Conservation (phyloP, 2,888 invertebrate genomes). For the Glyphotaelius pellucidus region DNA sequence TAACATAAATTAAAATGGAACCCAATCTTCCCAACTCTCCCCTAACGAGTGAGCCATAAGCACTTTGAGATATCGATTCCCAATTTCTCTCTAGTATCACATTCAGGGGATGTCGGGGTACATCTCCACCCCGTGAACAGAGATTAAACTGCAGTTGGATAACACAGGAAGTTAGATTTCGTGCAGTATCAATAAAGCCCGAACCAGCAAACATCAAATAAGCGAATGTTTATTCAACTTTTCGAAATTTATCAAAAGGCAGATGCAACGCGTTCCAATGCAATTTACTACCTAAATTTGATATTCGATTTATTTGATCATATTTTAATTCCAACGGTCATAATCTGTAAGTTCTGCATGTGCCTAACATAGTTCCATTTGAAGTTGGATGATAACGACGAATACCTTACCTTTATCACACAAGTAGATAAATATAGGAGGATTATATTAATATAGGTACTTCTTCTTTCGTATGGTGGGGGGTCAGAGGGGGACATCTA, state of each 20-base stretch:
- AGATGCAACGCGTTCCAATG: background rate
- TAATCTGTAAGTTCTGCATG: too few species aligned
- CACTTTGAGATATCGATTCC: background rate
- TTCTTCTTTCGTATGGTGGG: too few species aligned
- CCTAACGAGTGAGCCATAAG: background rate
- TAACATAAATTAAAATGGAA: background rate
- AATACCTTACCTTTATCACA: too few species aligned
- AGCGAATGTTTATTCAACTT: background rate
- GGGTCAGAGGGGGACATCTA: too few species aligned
- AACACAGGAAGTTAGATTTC: conserved; percentile 2
- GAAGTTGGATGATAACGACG: background rate
- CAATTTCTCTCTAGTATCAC: background rate
- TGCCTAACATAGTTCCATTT: background rate
- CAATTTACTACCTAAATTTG: background rate
- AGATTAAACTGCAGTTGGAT: background rate
- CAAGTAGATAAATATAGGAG: too few species aligned
- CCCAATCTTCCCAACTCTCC: background rate
- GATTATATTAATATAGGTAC: too few species aligned
- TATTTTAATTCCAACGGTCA: background rate
- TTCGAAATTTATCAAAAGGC: background rate
- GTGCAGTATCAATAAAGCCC: background rate
- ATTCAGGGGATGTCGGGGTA: background rate
- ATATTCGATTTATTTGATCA: background rate
- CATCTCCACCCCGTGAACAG: background rate
- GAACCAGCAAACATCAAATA: background rate